Base-by-base conservation (phyloP, 2,888 invertebrate species). In the Erebia aethiops region DNA sequence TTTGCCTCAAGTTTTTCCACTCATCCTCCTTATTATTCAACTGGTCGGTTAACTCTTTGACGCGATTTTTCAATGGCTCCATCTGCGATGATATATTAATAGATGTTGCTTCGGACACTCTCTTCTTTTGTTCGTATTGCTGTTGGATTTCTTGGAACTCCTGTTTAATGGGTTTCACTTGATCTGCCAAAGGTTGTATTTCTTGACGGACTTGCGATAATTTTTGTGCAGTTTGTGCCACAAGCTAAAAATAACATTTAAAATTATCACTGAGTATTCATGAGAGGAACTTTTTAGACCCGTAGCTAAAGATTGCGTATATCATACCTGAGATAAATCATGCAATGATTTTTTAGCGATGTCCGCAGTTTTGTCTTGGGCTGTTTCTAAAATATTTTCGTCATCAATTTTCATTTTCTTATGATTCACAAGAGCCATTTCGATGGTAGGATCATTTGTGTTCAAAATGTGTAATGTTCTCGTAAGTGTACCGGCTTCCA, bases 381-480 rank as follows among this genome's bases (percentile, higher is more conserved):
- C 87, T 67, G 85, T 94, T 9, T 95, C 95, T 64, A 94, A 91
- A 60, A 94, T 92, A 81, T 95, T 96, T 75, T 95, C 94, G 16
- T 95, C 94, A 72, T 92, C 90, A 70, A 91, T 82, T 79, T 86
- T 90, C 73, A 89, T 80, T 80, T 94, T 94, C 77, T 93, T 94
- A 71, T 94, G 93, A 83, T 94, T 93, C 8, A 94, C 82, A 41
- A 94, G 79, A 49, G 93, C 93, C 84, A 92, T 88, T 81, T 94
- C 93, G 2, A 94, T 84, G 1, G 94, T 94, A 1, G 94, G 93
- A 74, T 94, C 94, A 62, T 89, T 93, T 62, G 95, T 93, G 74
- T 95, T 94, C 58, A 98, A 92, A 66, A 98, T 95, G 81, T 97
- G 96, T 70, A 96, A 89, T 0, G 98, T 97, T 72, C 97, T 94